A percentile compares a stretch with the other conserved stretches of the same genome.
Evolutionary conservation across 2,797 vertebrate genomes (phyloP).

Genomic region (Borostomias antarcticus): DNA sequence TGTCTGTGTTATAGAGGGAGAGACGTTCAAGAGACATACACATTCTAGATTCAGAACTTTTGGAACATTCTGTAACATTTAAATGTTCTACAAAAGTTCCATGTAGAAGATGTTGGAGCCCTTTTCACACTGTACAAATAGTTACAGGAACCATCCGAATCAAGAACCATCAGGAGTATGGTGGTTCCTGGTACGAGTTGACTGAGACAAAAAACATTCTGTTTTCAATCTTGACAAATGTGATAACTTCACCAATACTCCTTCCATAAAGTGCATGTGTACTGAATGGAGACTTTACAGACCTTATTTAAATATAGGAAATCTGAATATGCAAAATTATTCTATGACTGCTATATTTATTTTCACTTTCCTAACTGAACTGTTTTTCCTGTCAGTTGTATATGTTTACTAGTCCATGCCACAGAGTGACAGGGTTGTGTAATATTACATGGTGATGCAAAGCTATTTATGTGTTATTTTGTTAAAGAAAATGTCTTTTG

Average conservation of each 20-base stretch:
- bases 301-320: not conserved
- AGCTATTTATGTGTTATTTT: not conserved
- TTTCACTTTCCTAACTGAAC: not conserved
- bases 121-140: too few species aligned
- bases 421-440: not conserved
- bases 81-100: too few species aligned
- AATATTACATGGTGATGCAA: not conserved
- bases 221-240: not conserved
- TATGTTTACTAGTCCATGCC: not conserved
- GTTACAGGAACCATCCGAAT: too few species aligned
- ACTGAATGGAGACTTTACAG: not conserved
- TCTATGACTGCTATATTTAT: too few species aligned
- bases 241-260: not conserved
- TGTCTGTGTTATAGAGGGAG: constrained; percentile 34
- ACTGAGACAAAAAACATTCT: not conserved
- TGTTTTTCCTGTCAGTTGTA: not conserved
- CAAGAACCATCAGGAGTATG: too few species aligned
- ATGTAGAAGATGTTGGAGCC: too few species aligned
- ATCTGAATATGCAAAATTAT: too few species aligned
- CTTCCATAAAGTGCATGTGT: not conserved
- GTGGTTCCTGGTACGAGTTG: too few species aligned
- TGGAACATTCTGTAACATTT: not conserved
- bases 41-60: not conserved
- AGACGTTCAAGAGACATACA: not conserved
- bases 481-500: too few species aligned